Evolutionary conservation across 2,797 vertebrate species (phyloP).

Genomic region (Lemur catta): DNA sequence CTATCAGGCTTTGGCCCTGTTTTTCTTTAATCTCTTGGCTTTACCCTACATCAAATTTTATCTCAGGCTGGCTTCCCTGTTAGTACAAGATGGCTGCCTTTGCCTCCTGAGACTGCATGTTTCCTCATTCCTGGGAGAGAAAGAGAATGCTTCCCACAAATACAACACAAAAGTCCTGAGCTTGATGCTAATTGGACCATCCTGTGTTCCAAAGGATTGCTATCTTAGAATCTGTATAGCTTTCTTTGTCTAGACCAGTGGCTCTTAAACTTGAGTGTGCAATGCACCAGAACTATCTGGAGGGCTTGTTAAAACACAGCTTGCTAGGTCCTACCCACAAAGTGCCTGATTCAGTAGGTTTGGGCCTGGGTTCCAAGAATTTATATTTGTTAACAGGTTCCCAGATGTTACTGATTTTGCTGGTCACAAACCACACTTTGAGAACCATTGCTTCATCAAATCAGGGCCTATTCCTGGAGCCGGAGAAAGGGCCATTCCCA

Average conservation of each 20-base stretch:
- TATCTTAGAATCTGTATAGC: conserved; percentile 18
- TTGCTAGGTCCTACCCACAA: neutral
- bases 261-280: neutral
- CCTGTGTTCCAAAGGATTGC: neutral
- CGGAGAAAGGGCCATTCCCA: neutral
- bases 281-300: neutral
- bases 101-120: neutral
- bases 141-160: neutral
- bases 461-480: neutral
- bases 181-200: neutral
- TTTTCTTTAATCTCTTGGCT: conserved; percentile 30
- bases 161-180: neutral
- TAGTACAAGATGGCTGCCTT: neutral
- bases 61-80: neutral
- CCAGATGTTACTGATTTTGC: neutral
- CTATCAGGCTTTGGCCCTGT: neutral
- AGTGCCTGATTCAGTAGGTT: conserved; percentile 16
- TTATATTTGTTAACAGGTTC: conserved; percentile 20
- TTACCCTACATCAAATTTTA: neutral
- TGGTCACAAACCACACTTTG: neutral
- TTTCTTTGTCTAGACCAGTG: conserved; percentile 10
- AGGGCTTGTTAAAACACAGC: neutral
- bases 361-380: conserved; percentile 20
- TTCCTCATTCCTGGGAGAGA: neutral
- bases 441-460: neutral